Evolutionary conservation across 1,140 invertebrate species (phyloP).

Genomic region (Eumaeus atala): DNA sequence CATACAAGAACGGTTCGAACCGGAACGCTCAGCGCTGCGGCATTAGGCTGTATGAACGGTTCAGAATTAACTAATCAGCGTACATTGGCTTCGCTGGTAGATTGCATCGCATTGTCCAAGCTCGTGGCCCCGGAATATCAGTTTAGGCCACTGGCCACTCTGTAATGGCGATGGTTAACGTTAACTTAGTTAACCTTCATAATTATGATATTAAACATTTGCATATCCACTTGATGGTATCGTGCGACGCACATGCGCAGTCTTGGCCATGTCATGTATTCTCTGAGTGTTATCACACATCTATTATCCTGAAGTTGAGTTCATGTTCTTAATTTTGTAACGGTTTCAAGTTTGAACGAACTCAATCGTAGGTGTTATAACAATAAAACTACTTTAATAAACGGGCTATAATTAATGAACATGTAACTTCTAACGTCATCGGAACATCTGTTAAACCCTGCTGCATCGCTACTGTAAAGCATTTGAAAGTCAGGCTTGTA

Average conservation of each 20-base stretch:
- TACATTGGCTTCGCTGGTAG: slow-evolving; percentile 61
- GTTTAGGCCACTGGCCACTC: slow-evolving; percentile 65
- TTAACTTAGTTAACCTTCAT: slow-evolving; percentile 55
- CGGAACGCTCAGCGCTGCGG: slow-evolving; percentile 48
- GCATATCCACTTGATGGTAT: slow-evolving; percentile 32
- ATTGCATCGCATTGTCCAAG: slow-evolving; percentile 67
- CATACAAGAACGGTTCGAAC: slow-evolving; percentile 65
- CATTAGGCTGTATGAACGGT: slow-evolving; percentile 64
- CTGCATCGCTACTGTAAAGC: no score
- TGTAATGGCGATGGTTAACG: slow-evolving; percentile 59
- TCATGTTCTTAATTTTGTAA: no score
- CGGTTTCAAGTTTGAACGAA: no score
- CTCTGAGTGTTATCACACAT: neutral
- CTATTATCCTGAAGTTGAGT: no score
- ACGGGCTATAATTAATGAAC: no score
- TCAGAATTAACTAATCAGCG: slow-evolving; percentile 71
- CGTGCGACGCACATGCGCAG: slow-evolving; percentile 4
- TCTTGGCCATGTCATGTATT: neutral
- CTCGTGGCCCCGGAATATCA: slow-evolving; percentile 67
- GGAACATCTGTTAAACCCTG: no score
- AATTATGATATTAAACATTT: slow-evolving; percentile 38
- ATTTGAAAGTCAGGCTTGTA: no score
- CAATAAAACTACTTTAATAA: no score
- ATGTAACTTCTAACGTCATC: no score
- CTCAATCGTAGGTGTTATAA: no score